Percentiles rank a stretch among this genome's conserved stretches.
These are phyloP conservation scores for Phengaris alcon DNA, from an alignment of 2,888 invertebrate genomes.

Conservation along the genomic window DNA sequence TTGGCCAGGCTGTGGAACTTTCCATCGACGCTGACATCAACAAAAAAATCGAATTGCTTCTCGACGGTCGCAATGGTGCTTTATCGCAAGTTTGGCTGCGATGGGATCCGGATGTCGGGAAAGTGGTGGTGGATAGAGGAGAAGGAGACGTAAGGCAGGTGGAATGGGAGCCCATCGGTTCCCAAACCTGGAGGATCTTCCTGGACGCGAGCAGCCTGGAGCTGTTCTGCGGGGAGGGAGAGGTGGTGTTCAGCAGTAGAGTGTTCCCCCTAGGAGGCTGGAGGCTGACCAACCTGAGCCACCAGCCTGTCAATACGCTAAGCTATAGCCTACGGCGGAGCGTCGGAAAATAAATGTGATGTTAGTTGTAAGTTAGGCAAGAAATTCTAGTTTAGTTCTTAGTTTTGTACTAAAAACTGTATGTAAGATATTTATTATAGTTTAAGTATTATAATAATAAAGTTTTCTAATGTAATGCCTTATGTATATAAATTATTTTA, in stretches of 20 bases:
- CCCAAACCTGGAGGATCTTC: constrained; percentile 58
- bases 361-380: constrained; percentile 17
- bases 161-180: constrained; percentile 58
- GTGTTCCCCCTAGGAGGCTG: constrained; percentile 62
- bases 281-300: constrained; percentile 57
- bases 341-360: constrained; percentile 49
- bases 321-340: constrained; percentile 57
- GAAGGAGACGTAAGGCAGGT: constrained; percentile 61
- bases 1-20: constrained; percentile 60
- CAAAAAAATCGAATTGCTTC: constrained; percentile 50
- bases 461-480: constrained; percentile 1
- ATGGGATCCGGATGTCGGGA: constrained; percentile 55
- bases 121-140: constrained; percentile 59
- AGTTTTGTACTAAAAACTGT: not conserved
- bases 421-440: constrained; percentile 25
- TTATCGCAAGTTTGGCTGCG: constrained; percentile 45
- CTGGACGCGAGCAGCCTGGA: constrained; percentile 68
- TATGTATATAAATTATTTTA: not conserved
- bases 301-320: constrained; percentile 50
- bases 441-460: constrained; percentile 19
- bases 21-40: constrained; percentile 51
- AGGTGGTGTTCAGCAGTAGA: constrained; percentile 68
- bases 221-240: constrained; percentile 70
- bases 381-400: constrained; percentile 10
- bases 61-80: constrained; percentile 59